Percentiles rank a stretch among this genome's conserved stretches.
Conservation (phyloP, 2,888 invertebrate genomes). For the Amiota minor region DNA sequence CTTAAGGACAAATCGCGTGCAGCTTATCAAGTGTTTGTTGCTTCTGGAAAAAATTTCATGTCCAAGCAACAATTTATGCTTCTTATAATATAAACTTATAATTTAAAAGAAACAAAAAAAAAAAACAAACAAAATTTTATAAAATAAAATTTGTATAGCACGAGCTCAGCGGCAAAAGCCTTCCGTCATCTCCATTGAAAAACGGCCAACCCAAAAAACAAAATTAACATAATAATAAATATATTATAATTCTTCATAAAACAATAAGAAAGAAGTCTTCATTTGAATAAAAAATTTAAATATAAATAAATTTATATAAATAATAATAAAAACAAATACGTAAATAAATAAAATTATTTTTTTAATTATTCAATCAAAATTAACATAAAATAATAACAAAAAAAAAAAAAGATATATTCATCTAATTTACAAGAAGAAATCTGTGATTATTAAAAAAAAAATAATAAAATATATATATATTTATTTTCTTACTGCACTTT, state of each 20-base stretch:
- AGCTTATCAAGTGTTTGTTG: slow-evolving; percentile 26
- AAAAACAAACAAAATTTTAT: slow-evolving; percentile 32
- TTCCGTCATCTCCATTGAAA: slow-evolving; percentile 73
- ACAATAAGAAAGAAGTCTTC: slow-evolving; percentile 30
- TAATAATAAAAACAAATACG: slow-evolving; percentile 39
- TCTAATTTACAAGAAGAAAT: slow-evolving; percentile 51
- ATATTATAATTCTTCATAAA: slow-evolving; percentile 29
- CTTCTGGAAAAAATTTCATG: slow-evolving; percentile 24
- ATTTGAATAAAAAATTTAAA: slow-evolving; percentile 40
- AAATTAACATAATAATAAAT: slow-evolving; percentile 32
- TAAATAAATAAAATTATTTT: no score
- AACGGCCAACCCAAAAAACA: slow-evolving; percentile 69
- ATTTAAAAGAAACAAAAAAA: slow-evolving; percentile 23
- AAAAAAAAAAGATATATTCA: slow-evolving; percentile 32
- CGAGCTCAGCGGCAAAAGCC: slow-evolving; percentile 51
- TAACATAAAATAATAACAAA: no score
- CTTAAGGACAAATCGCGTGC: slow-evolving; percentile 23
- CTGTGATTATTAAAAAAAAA: slow-evolving; percentile 64
- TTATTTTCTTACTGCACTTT: slow-evolving; percentile 69
- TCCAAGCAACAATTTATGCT: slow-evolving; percentile 1
- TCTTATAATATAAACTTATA: not conserved
- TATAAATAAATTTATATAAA: slow-evolving; percentile 39
- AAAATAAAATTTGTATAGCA: slow-evolving; percentile 23
- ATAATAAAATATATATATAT: slow-evolving; percentile 39
- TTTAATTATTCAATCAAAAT: slow-evolving; percentile 31